Conservation (phyloP, 2,888 invertebrate species). For the Phlogophora meticulosa region DNA sequence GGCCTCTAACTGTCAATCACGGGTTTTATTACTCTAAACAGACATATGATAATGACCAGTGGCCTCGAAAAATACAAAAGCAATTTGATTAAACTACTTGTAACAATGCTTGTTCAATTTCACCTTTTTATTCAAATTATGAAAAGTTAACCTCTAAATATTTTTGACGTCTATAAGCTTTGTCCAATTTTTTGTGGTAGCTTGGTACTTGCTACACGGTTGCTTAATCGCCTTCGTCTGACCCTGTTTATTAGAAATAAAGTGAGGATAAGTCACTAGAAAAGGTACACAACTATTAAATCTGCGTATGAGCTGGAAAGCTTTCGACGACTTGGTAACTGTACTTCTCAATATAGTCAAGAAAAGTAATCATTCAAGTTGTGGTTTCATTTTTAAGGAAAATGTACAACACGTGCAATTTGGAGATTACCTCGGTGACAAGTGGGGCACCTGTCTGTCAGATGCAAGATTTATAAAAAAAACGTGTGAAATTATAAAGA, state of each 20-base stretch:
- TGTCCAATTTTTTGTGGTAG: constrained; percentile 26
- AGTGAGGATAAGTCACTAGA: constrained; percentile 15
- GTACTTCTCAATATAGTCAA: constrained; percentile 27
- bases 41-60: constrained; percentile 72
- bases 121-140: constrained; percentile 49
- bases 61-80: constrained; percentile 70
- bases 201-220: background rate
- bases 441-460: constrained; percentile 52
- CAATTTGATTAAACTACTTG: constrained; percentile 46
- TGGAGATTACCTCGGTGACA: constrained; percentile 32
- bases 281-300: background rate
- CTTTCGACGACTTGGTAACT: constrained; percentile 36
- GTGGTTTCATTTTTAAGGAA: constrained; percentile 46
- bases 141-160: constrained; percentile 45
- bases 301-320: background rate
- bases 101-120: constrained; percentile 62
- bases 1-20: constrained; percentile 79
- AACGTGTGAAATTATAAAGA: constrained; percentile 37
- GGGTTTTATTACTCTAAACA: constrained; percentile 74
- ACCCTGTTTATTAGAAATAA: constrained; percentile 17
- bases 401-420: constrained; percentile 42
- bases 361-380: constrained; percentile 41
- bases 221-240: constrained; percentile 26
- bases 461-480: constrained; percentile 32
- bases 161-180: constrained; percentile 9